These are phyloP conservation scores for Menidia menidia DNA, from an alignment of 2,797 vertebrate genomes.

Conservation along the genomic window DNA sequence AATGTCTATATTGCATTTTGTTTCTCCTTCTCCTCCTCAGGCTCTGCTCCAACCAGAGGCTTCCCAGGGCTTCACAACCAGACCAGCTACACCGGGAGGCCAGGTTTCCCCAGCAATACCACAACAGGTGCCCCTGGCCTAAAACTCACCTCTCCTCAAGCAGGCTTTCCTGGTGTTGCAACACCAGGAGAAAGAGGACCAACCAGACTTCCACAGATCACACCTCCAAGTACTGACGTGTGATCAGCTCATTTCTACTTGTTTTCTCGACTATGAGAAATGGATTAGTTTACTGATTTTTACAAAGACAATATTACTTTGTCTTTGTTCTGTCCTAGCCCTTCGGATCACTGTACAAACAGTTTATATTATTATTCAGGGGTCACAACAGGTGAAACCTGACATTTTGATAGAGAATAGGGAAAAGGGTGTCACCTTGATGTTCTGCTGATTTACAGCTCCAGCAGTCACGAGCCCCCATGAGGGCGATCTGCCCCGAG, in stretches of 20 bases:
- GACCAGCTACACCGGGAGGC: conserved; percentile 68
- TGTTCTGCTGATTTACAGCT: conserved; percentile 43
- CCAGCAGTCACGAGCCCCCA: conserved; percentile 31
- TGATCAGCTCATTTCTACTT: not conserved
- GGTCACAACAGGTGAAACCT: conserved; percentile 33
- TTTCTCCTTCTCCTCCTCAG: conserved; percentile 11
- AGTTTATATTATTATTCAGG: conserved; percentile 8
- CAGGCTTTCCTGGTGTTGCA: conserved; percentile 71
- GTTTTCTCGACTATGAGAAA: not conserved
- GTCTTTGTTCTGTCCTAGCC: not conserved
- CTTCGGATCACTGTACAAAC: not conserved
- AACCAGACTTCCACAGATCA: conserved; percentile 56
- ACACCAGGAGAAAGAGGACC: conserved; percentile 59
- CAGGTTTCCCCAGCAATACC: conserved; percentile 62
- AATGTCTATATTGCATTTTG: no score
- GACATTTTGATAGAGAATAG: not conserved
- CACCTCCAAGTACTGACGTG: conserved; percentile 26
- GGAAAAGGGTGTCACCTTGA: not conserved
- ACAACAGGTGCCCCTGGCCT: conserved; percentile 73
- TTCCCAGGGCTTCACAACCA: conserved; percentile 75
- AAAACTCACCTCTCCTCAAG: conserved; percentile 56
- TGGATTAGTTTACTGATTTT: not conserved
- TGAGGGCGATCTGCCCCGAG: conserved; percentile 73
- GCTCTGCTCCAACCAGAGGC: conserved; percentile 61
- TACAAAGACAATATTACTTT: not conserved